Conservation (phyloP, 2,113 vertebrate species). For the Sinocyclocheilus rhinocerous region DNA sequence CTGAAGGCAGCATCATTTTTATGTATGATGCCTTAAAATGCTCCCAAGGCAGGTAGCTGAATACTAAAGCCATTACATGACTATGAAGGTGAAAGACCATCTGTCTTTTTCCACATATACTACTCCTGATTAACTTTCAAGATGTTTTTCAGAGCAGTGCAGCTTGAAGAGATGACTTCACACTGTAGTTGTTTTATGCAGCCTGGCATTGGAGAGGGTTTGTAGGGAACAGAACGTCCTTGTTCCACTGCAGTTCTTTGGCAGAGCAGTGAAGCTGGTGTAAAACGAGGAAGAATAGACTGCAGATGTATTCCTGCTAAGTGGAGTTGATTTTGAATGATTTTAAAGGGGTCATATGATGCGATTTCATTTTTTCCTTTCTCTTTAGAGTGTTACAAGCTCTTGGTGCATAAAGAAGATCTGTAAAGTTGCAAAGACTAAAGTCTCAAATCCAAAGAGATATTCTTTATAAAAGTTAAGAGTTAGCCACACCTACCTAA, state of each 20-base stretch:
- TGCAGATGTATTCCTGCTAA: not conserved
- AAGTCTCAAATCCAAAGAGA: too few relatives aligned
- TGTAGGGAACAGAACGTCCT: slow-evolving; percentile 44
- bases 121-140: not conserved
- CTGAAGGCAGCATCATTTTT: too few relatives aligned
- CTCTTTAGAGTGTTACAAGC: too few relatives aligned
- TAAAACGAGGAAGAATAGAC: slow-evolving; percentile 3
- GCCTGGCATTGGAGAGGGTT: slow-evolving; percentile 15
- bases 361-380: too few relatives aligned
- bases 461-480: too few relatives aligned
- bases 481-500: too few relatives aligned
- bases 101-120: not conserved
- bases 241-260: slow-evolving; percentile 21
- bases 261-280: not conserved
- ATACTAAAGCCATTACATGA: not conserved
- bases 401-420: too few relatives aligned
- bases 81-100: not conserved
- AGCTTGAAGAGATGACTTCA: not conserved
- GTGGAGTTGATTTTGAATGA: slow-evolving; percentile 63
- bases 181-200: not conserved
- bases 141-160: not conserved
- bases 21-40: not conserved
- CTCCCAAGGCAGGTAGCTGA: not conserved
- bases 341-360: too few relatives aligned
- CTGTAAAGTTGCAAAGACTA: too few relatives aligned